Conservation (phyloP, 2,113 vertebrate genomes). For the Phalacrocorax pelagicus region DNA sequence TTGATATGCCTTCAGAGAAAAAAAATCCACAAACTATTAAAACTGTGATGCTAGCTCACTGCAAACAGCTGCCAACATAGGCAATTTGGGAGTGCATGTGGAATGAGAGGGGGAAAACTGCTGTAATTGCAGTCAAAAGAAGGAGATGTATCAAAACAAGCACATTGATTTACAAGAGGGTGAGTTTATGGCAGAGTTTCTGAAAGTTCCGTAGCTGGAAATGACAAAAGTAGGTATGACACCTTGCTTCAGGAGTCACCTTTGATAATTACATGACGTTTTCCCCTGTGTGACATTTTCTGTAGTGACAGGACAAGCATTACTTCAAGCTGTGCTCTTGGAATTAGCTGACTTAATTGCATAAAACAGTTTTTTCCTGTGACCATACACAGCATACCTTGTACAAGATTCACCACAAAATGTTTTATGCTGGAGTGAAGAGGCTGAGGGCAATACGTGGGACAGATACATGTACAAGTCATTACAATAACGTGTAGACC, state of each 20-base stretch:
- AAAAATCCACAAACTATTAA: not conserved
- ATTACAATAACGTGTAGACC: not conserved
- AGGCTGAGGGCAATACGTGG: not conserved
- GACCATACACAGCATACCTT: not conserved
- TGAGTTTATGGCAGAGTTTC: not conserved
- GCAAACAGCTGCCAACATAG: not conserved
- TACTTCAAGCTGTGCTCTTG: not conserved
- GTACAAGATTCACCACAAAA: not conserved
- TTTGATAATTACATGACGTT: not conserved
- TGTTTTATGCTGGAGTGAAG: not conserved
- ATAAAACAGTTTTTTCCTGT: not conserved
- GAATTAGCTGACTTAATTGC: not conserved
- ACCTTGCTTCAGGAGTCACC: not conserved
- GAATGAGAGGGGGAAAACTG: not conserved
- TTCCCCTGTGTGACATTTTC: not conserved
- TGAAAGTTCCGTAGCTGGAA: not conserved
- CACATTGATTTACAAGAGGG: not conserved
- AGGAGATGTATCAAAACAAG: not conserved
- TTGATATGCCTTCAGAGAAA: not conserved
- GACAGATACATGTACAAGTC: accelerated
- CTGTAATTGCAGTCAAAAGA: not conserved
- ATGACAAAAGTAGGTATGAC: not conserved
- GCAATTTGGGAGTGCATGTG: not conserved
- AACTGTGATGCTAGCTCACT: not conserved
- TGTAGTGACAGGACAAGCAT: not conserved